These are phyloP conservation scores for Callospermophilus lateralis DNA, from an alignment of 2,113 vertebrate species.

Conservation along the genomic window DNA sequence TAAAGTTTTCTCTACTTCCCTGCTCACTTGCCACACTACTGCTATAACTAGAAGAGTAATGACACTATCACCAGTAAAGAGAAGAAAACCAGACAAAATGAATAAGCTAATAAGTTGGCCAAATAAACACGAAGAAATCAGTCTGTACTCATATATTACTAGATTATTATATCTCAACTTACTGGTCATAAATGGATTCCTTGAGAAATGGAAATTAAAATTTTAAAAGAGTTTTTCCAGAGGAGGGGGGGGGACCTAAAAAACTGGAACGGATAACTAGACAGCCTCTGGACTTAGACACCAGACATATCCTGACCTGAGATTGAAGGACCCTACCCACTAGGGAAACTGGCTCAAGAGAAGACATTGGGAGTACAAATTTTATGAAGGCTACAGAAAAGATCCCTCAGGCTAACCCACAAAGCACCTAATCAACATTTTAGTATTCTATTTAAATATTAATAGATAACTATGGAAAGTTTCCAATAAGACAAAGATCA, in stretches of 20 bases:
- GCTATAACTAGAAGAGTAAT: too few relatives aligned
- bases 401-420: not conserved
- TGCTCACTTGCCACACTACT: not conserved
- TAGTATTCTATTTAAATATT: conserved; percentile 2
- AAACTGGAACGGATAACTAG: not conserved
- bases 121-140: not conserved
- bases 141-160: conserved; percentile 11
- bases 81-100: not conserved
- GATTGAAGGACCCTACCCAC: too few relatives aligned
- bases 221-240: not conserved
- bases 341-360: too few relatives aligned
- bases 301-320: not conserved
- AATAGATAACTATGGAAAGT: conserved; percentile 13
- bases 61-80: not conserved
- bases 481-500: not conserved
- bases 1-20: not conserved
- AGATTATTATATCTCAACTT: not conserved
- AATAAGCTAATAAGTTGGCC: not conserved
- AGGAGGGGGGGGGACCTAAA: too few relatives aligned
- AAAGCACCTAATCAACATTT: not conserved
- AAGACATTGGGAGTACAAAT: not conserved
- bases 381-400: not conserved
- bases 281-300: not conserved
- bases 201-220: not conserved
- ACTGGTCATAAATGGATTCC: not conserved